phyloP scores from a whole-genome alignment of 2,888 invertebrate genomes.

The Apamea epomidion region DNA sequence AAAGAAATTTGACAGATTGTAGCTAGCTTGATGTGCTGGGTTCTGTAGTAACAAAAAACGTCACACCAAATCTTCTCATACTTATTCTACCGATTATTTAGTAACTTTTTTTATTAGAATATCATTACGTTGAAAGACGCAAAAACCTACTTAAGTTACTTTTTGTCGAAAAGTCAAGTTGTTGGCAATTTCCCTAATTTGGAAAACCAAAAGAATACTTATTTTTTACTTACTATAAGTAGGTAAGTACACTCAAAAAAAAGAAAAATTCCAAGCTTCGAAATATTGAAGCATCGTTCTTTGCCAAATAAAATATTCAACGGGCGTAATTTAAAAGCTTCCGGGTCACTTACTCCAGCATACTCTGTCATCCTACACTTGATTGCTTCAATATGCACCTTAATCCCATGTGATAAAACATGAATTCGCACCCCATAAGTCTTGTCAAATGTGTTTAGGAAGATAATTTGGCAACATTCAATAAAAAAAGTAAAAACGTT shows the following conservation, averaged over 20 bases:
- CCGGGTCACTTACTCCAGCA: conserved; percentile 79
- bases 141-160: not conserved
- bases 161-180: not conserved
- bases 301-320: conserved; percentile 83
- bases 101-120: not conserved
- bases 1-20: too few relatives aligned
- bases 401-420: conserved; percentile 68
- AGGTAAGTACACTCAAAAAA: not conserved
- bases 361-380: conserved; percentile 74
- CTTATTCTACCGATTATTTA: not conserved
- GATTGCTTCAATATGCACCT: conserved; percentile 73
- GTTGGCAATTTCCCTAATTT: conserved; percentile 6
- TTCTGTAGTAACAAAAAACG: not conserved
- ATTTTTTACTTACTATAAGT: not conserved
- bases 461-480: conserved; percentile 39
- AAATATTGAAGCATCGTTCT: conserved; percentile 76
- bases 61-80: not conserved
- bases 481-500: conserved; percentile 15
- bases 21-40: too few relatives aligned
- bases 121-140: too few relatives aligned
- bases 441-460: conserved; percentile 20
- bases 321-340: conserved; percentile 83
- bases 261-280: conserved; percentile 44
- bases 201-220: conserved; percentile 1
- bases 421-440: conserved; percentile 21